Conservation (phyloP, 1,140 invertebrate genomes). For the Tyrophagus putrescentiae region DNA sequence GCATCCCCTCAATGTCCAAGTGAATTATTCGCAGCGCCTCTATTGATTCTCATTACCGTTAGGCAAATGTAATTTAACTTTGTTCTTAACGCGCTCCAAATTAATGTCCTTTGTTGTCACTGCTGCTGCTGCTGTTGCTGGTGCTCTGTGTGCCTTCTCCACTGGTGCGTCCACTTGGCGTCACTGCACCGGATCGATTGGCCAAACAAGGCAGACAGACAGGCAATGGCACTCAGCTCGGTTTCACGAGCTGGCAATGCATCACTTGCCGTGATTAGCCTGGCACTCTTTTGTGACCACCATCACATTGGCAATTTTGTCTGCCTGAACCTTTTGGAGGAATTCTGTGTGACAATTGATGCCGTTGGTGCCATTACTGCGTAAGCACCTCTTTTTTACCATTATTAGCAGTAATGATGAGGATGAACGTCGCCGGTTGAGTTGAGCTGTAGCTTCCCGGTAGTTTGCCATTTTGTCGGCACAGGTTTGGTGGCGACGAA, state of each 20-base stretch:
- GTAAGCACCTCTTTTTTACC: not conserved
- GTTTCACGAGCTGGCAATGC: not conserved
- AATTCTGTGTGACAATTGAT: conserved; percentile 1
- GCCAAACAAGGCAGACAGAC: too few relatives aligned
- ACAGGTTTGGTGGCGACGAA: too few relatives aligned
- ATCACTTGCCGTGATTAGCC: not conserved
- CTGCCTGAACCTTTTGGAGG: too few relatives aligned
- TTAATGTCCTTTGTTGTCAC: not conserved
- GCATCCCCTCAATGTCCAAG: conserved; percentile 6
- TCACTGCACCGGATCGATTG: too few relatives aligned
- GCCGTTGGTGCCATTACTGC: not conserved
- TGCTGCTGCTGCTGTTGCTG: not conserved
- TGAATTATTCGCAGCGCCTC: not conserved
- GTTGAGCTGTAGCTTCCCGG: not conserved
- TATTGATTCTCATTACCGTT: conserved; percentile 14
- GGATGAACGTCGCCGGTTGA: not conserved
- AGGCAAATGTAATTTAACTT: conserved; percentile 15
- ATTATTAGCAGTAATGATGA: not conserved
- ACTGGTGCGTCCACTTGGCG: not conserved
- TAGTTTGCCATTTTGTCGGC: conserved; percentile 1
- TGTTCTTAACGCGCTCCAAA: conserved; percentile 3
- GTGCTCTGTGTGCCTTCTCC: not conserved
- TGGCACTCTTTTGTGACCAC: too few relatives aligned
- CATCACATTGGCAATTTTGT: too few relatives aligned
- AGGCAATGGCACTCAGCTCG: not conserved